Base-by-base conservation (phyloP, 2,888 invertebrate genomes). In the Chouioia cunea region DNA sequence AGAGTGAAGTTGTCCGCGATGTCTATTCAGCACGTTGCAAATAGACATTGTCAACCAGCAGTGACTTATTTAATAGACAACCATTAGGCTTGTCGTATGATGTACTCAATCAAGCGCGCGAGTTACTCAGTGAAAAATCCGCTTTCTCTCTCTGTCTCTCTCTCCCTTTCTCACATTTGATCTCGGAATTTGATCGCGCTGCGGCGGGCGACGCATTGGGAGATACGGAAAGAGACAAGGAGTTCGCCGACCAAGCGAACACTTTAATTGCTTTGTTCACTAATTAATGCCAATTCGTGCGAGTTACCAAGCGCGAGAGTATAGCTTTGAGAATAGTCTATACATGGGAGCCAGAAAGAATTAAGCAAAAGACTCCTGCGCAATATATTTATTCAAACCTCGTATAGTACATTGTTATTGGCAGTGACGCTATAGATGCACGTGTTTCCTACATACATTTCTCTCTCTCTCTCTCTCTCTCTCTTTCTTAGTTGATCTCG, bases 221-320 rank as follows among this genome's bases (percentile, higher is more conserved):
- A 22, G 47, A 56, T 20, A 12, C 18, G 14, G n/a, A 52, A 36
- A 27, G 36, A 56, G 65, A 56, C 56, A 50, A 67, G 36, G 12
- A 46, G 36, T n/a, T n/a, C n/a, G n/a, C n/a, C 44, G 43, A 57
- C 36, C 36, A 47, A 15, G 36, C 57, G 50, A 63, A 46, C 58
- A 69, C 16, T 76, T 77, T 76, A 76, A 78, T 78, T 78, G 75
- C 74, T 73, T 74, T 70, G 75, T 74, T 73, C 71, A 69, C 74
- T 76, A 76, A 77, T 77, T 77, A 76, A 78, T 77, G 77, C 76
- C 70, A 74, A 76, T 75, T 77, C 77, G 75, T 76, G 75, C 71
- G 71, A 63, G 46, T 27, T 36, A 36, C 6, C 73, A 72, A 65
- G 59, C 68, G 6, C 12, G 36, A 6, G 6, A 6, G 12, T 6